phyloP scores from a whole-genome alignment of 1,140 invertebrate species.

The Bacillus rossius region DNA sequence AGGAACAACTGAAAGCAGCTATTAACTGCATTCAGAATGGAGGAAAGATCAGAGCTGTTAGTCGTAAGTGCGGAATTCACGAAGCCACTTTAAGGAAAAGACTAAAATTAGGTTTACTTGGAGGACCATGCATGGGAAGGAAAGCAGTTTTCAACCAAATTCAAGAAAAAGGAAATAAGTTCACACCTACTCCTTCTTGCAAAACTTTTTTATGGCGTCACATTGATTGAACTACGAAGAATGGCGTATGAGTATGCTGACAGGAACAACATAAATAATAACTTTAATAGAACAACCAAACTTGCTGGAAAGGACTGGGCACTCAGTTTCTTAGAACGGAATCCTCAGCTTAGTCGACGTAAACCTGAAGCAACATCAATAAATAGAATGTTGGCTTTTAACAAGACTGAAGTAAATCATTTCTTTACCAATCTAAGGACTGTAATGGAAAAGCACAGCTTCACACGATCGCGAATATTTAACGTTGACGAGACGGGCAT shows the following conservation, averaged over 20 bases:
- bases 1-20: not conserved
- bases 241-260: not conserved
- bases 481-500: constrained; percentile 9
- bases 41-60: not conserved
- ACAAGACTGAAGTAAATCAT: not conserved
- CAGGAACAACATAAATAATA: not conserved
- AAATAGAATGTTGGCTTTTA: not conserved
- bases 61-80: not conserved
- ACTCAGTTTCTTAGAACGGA: not conserved
- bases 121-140: not conserved
- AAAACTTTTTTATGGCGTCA: not conserved
- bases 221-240: not conserved
- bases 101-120: not conserved
- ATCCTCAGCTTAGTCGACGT: not conserved
- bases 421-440: constrained; percentile 3
- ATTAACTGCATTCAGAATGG: not conserved
- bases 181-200: not conserved
- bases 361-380: not conserved
- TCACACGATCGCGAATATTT: not conserved
- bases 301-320: not conserved
- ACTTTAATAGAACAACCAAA: not conserved
- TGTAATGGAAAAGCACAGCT: not conserved
- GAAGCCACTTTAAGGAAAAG: not conserved
- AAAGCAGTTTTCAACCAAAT: not conserved
- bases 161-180: not conserved